Percentiles rank a stretch among this genome's conserved stretches.
phyloP scores from a whole-genome alignment of 2,888 invertebrate genomes.

The Synanthedon vespiformis region DNA sequence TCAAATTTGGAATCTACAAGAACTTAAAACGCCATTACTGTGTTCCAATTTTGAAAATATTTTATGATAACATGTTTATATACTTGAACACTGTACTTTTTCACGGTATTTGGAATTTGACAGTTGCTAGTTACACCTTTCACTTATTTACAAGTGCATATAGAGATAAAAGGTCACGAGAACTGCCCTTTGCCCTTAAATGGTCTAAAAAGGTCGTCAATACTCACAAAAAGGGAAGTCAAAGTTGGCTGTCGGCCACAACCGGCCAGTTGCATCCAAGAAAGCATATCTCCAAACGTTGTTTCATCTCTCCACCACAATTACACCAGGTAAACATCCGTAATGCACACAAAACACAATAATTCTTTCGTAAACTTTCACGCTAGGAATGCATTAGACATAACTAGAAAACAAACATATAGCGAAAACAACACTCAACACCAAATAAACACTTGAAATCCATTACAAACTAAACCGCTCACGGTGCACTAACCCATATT shows the following conservation, averaged over 20 bases:
- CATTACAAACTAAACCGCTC: slow-evolving; percentile 39
- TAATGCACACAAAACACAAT: slow-evolving; percentile 41
- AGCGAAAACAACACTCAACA: slow-evolving; percentile 29
- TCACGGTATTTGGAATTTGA: background rate
- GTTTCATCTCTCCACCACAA: background rate
- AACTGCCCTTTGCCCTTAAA: background rate
- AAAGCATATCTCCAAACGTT: background rate
- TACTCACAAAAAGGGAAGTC: background rate
- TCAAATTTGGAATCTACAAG: too few relatives aligned
- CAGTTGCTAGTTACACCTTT: background rate
- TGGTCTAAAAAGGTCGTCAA: background rate
- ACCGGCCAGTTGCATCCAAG: background rate
- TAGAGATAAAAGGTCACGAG: background rate
- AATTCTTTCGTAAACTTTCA: slow-evolving; percentile 49
- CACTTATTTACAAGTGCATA: background rate
- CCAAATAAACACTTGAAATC: slow-evolving; percentile 16
- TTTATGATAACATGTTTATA: too few relatives aligned
- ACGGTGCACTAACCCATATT: slow-evolving; percentile 62
- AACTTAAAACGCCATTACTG: too few relatives aligned
- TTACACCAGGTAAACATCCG: slow-evolving; percentile 24
- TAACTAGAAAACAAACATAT: slow-evolving; percentile 39
- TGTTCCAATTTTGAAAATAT: too few relatives aligned
- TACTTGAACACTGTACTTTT: too few relatives aligned
- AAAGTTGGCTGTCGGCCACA: background rate
- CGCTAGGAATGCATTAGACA: slow-evolving; percentile 44